These are phyloP conservation scores for Euphydryas editha DNA, from an alignment of 2,888 invertebrate genomes.

Conservation along the genomic window DNA sequence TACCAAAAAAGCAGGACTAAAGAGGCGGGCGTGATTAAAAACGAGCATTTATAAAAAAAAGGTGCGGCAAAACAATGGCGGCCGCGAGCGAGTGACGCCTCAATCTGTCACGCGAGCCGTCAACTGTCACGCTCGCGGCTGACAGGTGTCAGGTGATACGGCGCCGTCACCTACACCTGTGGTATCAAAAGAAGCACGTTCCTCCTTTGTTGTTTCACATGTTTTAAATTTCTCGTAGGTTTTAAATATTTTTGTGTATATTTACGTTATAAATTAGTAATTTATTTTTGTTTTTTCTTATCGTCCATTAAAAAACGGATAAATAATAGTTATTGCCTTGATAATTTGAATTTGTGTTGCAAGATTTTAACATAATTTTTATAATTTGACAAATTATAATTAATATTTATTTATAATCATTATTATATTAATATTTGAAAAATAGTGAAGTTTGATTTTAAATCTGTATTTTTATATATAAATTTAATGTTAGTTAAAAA, in stretches of 20 bases:
- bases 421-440: too few relatives aligned
- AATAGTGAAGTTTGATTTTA: too few relatives aligned
- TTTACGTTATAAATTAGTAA: not conserved
- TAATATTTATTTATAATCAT: too few relatives aligned
- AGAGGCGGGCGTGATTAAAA: slow-evolving; percentile 48
- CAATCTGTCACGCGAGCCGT: slow-evolving; percentile 72
- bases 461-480: too few relatives aligned
- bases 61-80: slow-evolving; percentile 56
- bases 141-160: slow-evolving; percentile 51
- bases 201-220: not conserved
- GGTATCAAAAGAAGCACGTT: slow-evolving; percentile 38
- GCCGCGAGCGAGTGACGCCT: slow-evolving; percentile 64
- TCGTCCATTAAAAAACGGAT: too few relatives aligned
- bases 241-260: not conserved
- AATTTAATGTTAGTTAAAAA: too few relatives aligned
- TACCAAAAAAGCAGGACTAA: slow-evolving; percentile 34
- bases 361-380: not conserved
- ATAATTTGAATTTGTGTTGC: not conserved
- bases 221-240: not conserved
- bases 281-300: not conserved
- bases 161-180: slow-evolving; percentile 54
- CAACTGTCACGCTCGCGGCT: slow-evolving; percentile 56
- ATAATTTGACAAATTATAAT: too few relatives aligned
- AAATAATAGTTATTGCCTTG: too few relatives aligned
- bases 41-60: slow-evolving; percentile 52